Evolutionary conservation across 2,888 invertebrate species (phyloP).

Genomic region (Acronicta leporina): DNA sequence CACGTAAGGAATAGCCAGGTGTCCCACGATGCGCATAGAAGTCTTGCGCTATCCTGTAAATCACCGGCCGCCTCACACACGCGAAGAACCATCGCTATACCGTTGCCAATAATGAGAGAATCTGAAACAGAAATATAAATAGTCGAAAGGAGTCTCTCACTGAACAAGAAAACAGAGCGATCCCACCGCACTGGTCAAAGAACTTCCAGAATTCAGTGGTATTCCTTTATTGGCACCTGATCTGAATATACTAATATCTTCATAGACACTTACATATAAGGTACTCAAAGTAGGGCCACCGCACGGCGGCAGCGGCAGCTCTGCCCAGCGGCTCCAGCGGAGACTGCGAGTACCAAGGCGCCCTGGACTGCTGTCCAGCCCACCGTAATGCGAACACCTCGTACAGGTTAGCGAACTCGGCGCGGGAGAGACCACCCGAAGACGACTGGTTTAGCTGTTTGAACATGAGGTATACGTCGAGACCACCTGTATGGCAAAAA

Average conservation of each 20-base stretch:
- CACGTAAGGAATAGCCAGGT: constrained; percentile 92
- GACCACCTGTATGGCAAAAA: constrained; percentile 82
- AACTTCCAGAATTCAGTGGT: too few species aligned
- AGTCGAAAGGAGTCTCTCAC: too few species aligned
- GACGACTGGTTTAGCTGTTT: constrained; percentile 92
- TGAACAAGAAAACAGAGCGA: too few species aligned
- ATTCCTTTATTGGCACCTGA: too few species aligned
- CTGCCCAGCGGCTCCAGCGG: constrained; percentile 90
- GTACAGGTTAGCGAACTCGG: constrained; percentile 91
- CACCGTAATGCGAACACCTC: constrained; percentile 93
- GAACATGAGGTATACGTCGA: constrained; percentile 94
- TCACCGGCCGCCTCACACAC: constrained; percentile 90
- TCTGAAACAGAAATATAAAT: constrained; percentile 83
- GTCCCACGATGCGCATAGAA: constrained; percentile 93
- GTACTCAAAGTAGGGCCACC: constrained; percentile 93
- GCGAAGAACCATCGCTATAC: constrained; percentile 92
- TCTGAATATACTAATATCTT: too few species aligned
- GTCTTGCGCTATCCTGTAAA: constrained; percentile 90
- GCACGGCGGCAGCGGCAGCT: constrained; percentile 90
- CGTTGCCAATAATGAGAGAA: constrained; percentile 92
- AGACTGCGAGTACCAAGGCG: constrained; percentile 91
- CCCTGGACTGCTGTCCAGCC: constrained; percentile 91
- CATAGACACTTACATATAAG: constrained; percentile 90
- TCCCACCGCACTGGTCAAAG: too few species aligned
- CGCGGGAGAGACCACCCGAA: constrained; percentile 90